Evolutionary conservation across 1,140 invertebrate genomes (phyloP).

Genomic region (Drosophila bifasciata): DNA sequence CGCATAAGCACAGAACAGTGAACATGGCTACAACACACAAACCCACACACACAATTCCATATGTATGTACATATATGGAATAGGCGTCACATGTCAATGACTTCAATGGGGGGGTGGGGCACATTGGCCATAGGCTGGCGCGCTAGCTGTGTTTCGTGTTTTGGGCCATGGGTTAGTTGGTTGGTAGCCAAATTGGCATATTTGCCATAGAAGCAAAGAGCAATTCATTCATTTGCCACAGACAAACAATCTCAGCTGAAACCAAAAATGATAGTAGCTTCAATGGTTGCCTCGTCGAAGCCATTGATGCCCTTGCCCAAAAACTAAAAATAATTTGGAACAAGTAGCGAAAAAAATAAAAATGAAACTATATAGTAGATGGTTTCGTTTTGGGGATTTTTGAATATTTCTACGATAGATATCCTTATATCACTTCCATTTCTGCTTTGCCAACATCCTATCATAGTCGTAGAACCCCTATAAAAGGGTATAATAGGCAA

Average conservation of each 20-base stretch:
- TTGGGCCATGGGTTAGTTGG: constrained; percentile 18
- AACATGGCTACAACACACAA: constrained; percentile 40
- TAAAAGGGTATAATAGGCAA: constrained; percentile 28
- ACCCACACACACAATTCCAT: constrained; percentile 22
- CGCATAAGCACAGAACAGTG: constrained; percentile 66
- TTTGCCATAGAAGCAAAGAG: constrained; percentile 73
- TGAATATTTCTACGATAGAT: no score
- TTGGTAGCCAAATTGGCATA: constrained; percentile 71
- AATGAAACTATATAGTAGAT: background rate
- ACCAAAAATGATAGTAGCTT: constrained; percentile 5
- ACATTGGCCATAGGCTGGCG: constrained; percentile 24
- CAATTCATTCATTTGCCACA: constrained; percentile 79
- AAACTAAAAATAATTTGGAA: background rate
- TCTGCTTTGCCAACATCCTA: no score
- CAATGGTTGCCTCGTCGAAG: no score
- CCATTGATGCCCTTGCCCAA: background rate
- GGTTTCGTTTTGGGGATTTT: no score
- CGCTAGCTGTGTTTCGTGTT: constrained; percentile 10
- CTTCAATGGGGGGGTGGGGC: constrained; percentile 35
- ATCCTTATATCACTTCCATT: no score
- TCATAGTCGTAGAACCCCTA: no score
- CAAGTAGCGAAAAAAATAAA: no score
- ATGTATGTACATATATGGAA: constrained; percentile 8
- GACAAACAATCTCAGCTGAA: constrained; percentile 75
- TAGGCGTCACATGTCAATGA: constrained; percentile 70